Conservation (phyloP, 2,888 invertebrate genomes). For the Crioceris asparagi region DNA sequence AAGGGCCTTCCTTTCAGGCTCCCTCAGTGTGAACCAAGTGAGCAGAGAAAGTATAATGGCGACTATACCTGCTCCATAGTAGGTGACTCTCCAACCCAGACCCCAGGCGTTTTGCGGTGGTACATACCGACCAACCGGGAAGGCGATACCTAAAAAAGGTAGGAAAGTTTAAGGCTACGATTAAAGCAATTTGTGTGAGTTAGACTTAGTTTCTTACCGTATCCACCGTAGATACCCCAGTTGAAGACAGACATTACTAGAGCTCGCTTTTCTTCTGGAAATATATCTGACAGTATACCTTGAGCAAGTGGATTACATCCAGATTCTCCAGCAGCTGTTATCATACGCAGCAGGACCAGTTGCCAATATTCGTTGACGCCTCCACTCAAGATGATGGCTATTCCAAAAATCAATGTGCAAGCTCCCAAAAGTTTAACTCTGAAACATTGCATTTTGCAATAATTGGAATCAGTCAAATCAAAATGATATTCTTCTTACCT, state of each 20-base stretch:
- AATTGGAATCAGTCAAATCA: not conserved
- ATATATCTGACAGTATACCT: slow-evolving; percentile 71
- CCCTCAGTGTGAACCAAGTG: slow-evolving; percentile 63
- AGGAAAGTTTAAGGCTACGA: not conserved
- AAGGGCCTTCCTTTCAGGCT: slow-evolving; percentile 65
- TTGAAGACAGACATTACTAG: slow-evolving; percentile 88
- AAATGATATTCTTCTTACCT: slow-evolving; percentile 23
- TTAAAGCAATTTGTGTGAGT: not conserved
- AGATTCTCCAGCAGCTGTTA: slow-evolving; percentile 50
- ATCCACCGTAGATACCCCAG: slow-evolving; percentile 93
- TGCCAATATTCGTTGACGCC: slow-evolving; percentile 83
- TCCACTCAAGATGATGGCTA: slow-evolving; percentile 79
- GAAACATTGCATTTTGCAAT: slow-evolving; percentile 6
- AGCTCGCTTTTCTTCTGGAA: slow-evolving; percentile 71
- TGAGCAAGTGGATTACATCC: slow-evolving; percentile 82
- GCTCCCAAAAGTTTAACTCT: slow-evolving; percentile 62
- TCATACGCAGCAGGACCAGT: slow-evolving; percentile 54
- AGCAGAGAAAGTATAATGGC: slow-evolving; percentile 60
- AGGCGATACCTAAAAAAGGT: slow-evolving; percentile 63
- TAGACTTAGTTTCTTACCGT: slow-evolving; percentile 43
- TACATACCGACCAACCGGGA: slow-evolving; percentile 81
- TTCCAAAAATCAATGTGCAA: slow-evolving; percentile 70
- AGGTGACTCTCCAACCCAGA: slow-evolving; percentile 75
- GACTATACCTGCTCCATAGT: slow-evolving; percentile 67
- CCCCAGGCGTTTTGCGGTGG: slow-evolving; percentile 64